phyloP scores from a whole-genome alignment of 2,888 invertebrate species.

The Brachyopa scutellaris region DNA sequence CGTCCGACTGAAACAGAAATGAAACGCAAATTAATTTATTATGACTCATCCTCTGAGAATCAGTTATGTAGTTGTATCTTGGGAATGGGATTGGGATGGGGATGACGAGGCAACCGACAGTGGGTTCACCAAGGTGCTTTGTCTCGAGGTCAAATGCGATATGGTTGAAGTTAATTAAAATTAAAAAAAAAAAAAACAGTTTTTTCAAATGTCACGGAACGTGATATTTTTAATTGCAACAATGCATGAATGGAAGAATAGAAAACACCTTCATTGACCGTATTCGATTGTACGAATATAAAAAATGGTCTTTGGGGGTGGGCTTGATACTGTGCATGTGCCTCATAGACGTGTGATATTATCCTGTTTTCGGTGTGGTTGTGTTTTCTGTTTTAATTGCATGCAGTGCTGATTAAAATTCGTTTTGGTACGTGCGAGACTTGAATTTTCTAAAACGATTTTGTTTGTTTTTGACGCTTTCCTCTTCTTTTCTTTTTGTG shows the following conservation, averaged over 20 bases:
- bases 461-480: background rate
- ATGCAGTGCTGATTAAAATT: constrained; percentile 40
- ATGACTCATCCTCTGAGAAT: constrained; percentile 32
- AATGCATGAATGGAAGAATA: constrained; percentile 17
- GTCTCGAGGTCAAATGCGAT: constrained; percentile 22
- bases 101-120: constrained; percentile 2
- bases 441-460: no score
- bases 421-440: background rate
- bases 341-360: constrained; percentile 30
- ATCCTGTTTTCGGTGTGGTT: constrained; percentile 32
- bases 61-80: background rate
- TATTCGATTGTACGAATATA: background rate
- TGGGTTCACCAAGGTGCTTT: background rate
- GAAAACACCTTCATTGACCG: constrained; percentile 38
- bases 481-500: background rate
- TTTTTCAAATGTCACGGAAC: constrained; percentile 22
- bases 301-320: constrained; percentile 6
- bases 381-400: constrained; percentile 44
- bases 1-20: constrained; percentile 74
- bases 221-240: constrained; percentile 10
- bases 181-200: no score
- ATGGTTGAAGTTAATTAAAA: constrained; percentile 6
- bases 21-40: constrained; percentile 29
- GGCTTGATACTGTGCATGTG: background rate
- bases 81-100: no score